Percentiles rank a stretch among this genome's conserved stretches.
Evolutionary conservation across 1,140 invertebrate genomes (phyloP).

Genomic region (Dufourea novaeangliae): DNA sequence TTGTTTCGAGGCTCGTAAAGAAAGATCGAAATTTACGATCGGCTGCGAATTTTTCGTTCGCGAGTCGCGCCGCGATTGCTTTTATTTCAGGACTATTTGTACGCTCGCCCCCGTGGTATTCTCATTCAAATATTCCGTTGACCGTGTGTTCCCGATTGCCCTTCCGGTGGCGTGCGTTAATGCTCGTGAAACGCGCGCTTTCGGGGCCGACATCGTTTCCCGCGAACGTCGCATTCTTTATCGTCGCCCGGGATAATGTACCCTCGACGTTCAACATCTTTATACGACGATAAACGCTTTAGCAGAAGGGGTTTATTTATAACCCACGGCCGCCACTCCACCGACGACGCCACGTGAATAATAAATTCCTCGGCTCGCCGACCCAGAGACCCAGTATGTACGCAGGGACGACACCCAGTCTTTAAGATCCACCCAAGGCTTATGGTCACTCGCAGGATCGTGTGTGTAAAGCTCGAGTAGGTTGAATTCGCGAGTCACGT

Average conservation of each 20-base stretch:
- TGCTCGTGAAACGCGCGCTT: neutral
- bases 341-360: constrained; percentile 16
- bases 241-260: neutral
- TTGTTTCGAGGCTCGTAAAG: neutral
- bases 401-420: neutral
- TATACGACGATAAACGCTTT: constrained; percentile 6
- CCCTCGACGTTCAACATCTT: neutral
- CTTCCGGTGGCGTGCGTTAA: neutral
- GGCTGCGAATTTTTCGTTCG: neutral
- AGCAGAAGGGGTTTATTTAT: constrained; percentile 27
- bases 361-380: constrained; percentile 45
- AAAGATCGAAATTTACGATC: neutral
- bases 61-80: neutral
- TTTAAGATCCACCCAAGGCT: constrained; percentile 39
- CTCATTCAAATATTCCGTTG: neutral
- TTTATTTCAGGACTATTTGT: too few species aligned
- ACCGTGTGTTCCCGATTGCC: neutral
- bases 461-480: neutral
- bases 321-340: neutral
- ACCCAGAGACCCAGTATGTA: constrained; percentile 49
- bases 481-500: constrained; percentile 20
- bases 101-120: neutral
- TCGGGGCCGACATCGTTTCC: neutral
- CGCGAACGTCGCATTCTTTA: neutral
- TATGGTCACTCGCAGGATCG: constrained; percentile 15